A percentile compares a stretch with the other conserved stretches of the same genome.
phyloP scores from a whole-genome alignment of 2,113 vertebrate genomes.

The Eubucco bourcierii region DNA sequence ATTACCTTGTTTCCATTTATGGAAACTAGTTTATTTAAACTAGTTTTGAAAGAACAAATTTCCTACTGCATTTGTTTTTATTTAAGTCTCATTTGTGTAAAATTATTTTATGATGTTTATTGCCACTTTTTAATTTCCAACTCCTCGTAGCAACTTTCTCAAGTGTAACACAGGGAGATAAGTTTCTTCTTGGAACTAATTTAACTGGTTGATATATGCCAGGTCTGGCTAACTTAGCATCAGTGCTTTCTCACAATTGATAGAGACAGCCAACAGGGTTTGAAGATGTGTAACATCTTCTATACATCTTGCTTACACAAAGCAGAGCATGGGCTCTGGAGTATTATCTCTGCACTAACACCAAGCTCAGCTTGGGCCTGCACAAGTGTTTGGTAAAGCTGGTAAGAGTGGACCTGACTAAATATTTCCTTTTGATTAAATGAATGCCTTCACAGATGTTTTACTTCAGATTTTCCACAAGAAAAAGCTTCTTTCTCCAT shows the following conservation, averaged over 20 bases:
- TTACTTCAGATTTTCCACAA: background rate
- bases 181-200: background rate
- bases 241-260: background rate
- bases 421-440: background rate
- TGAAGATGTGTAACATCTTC: background rate
- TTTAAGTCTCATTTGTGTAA: background rate
- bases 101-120: background rate
- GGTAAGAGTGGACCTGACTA: background rate
- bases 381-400: background rate
- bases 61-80: background rate
- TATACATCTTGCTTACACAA: background rate
- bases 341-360: background rate
- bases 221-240: background rate
- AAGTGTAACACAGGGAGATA: background rate
- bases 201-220: background rate
- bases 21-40: background rate
- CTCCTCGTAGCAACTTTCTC: background rate
- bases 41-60: background rate
- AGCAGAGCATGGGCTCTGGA: background rate
- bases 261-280: background rate
- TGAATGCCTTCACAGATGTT: fast-evolving
- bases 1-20: background rate
- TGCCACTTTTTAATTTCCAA: background rate
- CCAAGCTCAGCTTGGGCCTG: background rate
- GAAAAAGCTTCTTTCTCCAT: background rate